Conservation (phyloP, 2,888 invertebrate species). For the Lochmaea capreae region DNA sequence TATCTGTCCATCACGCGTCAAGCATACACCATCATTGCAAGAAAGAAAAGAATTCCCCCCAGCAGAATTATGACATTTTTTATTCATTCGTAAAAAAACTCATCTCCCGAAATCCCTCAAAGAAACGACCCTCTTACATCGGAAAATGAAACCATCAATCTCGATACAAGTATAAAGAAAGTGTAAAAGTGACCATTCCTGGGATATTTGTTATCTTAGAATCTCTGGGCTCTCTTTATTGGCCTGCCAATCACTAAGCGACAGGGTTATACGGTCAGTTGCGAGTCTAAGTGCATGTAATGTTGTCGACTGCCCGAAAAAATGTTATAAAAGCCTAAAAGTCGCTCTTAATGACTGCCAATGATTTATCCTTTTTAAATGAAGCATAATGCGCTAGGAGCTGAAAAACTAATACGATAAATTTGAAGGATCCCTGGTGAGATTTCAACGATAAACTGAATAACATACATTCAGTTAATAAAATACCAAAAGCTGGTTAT, state of each 20-base stretch:
- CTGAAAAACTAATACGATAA: neutral
- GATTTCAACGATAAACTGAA: too few relatives aligned
- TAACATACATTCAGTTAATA: too few relatives aligned
- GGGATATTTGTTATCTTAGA: slow-evolving; percentile 56
- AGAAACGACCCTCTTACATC: slow-evolving; percentile 51
- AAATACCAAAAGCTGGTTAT: too few relatives aligned
- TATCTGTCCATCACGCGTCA: slow-evolving; percentile 30
- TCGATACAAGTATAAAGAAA: slow-evolving; percentile 50
- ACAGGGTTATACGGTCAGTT: slow-evolving; percentile 49
- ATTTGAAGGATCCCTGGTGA: neutral
- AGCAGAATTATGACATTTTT: slow-evolving; percentile 24
- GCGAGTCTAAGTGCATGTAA: slow-evolving; percentile 38
- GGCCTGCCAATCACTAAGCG: slow-evolving; percentile 53
- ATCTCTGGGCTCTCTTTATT: slow-evolving; percentile 57
- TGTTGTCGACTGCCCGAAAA: slow-evolving; percentile 38
- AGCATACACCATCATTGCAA: slow-evolving; percentile 2
- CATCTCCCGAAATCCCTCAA: slow-evolving; percentile 30
- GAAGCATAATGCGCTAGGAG: slow-evolving; percentile 22
- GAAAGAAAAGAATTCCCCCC: slow-evolving; percentile 15
- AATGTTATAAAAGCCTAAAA: slow-evolving; percentile 22
- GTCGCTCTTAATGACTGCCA: slow-evolving; percentile 24
- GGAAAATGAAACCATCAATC: slow-evolving; percentile 53
- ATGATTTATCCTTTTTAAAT: slow-evolving; percentile 35
- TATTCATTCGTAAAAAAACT: slow-evolving; percentile 36
- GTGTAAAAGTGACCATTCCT: slow-evolving; percentile 53